Base-by-base conservation (phyloP, 2,797 vertebrate genomes). In the Pteropus rufus region DNA sequence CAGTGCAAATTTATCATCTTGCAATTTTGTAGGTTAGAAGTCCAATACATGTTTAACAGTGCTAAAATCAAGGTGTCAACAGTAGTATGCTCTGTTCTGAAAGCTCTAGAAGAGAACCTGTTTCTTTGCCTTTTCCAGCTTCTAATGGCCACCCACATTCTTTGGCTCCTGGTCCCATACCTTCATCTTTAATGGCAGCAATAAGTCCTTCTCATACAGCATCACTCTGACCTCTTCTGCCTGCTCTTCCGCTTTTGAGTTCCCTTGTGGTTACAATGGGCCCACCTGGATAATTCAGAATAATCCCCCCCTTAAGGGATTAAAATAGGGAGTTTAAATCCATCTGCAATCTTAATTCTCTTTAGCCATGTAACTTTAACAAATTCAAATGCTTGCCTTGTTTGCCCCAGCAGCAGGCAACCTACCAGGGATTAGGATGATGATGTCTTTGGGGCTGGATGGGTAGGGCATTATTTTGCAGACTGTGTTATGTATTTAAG, bases 161-260 rank as follows among this genome's bases (percentile, higher is more conserved):
- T 83, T 82, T 69, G 36, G 10, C 18, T 67, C 10, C 81, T 67
- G 34, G 31, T 52, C 26, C 24, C 56, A 41, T 62, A 87, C 23
- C 7, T 83, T 92, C n/a, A 19, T 58, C 44, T 39, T 87, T 31
- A 44, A 46, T 69, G 24, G 26, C n/a, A 36, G 52, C 34, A 54
- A 41, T 1, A 24, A 23, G 9, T 41, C 36, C 8, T 75, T 39
- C 56, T 56, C 21, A 5, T 0, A 5, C 0, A 34, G 10, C 7
- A 44, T 23, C 36, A 39, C 64, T 34, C 3, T 36, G 41, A 58
- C 26, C 19, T 73, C 65, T 91, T 24, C 31, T 54, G 64, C 12
- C 49, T 73, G 44, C 58, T 75, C 29, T 72, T 81, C 6, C 0
- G 41, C 16, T 67, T 94, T 36, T 46, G 92, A 90, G 29, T 52